A percentile compares a stretch with the other conserved stretches of the same genome.
phyloP scores from a whole-genome alignment of 2,888 invertebrate species.

The Strigamia maritima region DNA sequence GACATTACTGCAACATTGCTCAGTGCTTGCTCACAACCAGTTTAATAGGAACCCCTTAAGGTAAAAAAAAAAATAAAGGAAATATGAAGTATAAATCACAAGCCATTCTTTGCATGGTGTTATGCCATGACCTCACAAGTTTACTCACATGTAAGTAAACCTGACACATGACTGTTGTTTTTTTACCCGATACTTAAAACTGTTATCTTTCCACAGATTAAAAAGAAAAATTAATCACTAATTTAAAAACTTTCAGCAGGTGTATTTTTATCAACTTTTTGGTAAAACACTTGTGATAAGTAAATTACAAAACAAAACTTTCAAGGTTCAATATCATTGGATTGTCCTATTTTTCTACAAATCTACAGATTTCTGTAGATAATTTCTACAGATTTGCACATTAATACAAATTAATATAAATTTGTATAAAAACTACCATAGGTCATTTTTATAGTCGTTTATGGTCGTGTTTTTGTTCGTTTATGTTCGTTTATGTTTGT shows the following conservation, averaged over 20 bases:
- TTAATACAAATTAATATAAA: no score
- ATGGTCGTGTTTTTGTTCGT: no score
- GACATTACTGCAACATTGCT: constrained; percentile 26
- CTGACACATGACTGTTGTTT: not conserved
- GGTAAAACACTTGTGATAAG: not conserved
- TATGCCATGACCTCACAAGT: constrained; percentile 4
- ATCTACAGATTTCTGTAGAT: no score
- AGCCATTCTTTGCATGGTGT: constrained; percentile 2
- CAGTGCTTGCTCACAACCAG: constrained; percentile 30
- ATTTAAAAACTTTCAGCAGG: constrained; percentile 3
- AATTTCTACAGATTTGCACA: no score
- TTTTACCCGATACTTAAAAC: not conserved
- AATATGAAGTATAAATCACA: constrained; percentile 34
- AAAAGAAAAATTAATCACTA: not conserved
- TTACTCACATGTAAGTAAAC: not conserved
- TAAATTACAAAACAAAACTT: not conserved
- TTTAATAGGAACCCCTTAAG: not conserved
- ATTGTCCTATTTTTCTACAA: no score
- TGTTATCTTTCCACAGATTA: not conserved
- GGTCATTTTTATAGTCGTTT: no score
- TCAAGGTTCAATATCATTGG: no score
- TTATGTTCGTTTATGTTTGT: no score
- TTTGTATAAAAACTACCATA: no score
- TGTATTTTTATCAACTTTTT: not conserved
- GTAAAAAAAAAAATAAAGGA: not conserved